Base-by-base conservation (phyloP, 2,113 vertebrate genomes). In the Crocuta crocuta region DNA sequence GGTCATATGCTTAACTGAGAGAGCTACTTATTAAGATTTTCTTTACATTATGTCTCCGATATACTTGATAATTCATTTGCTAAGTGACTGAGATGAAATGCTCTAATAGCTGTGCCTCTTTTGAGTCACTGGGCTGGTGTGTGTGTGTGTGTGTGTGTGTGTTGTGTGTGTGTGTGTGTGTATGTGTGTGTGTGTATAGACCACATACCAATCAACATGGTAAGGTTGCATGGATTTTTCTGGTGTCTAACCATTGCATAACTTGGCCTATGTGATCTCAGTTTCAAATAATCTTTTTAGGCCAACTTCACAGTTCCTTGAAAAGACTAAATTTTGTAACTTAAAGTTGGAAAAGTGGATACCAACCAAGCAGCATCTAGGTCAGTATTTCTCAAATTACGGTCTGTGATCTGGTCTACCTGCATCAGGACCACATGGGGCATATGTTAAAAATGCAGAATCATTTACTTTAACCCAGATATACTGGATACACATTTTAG, bases 311-410 rank as follows among this genome's bases (percentile, higher is more conserved):
- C 23, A 35, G 5, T 81, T 74, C 76, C 21, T 94, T 78, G 26
- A 16, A 92, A 95, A 87, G 68, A 48, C 16, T 82, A 76, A 33
- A 78, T 86, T 94, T 88, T 86, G 23, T 76, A 80, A 88, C 7
- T 85, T 55, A 33, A 88, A 80, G 17, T 81, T 95, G 13, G 21
- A 43, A 95, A 71, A 68, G 31, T 12, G 45, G 5, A 53, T 53
- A 17, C 7, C 23, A 94, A 43, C 3, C 12, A 55, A 85, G 10
- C 1, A 55, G 6, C 19, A n/a, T 26, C 48, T 63, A 50, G 63
- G 84, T 5, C 1, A 45, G 26, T 61, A 35, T 24, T 81, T 89
- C 28, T 45, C 31, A 88, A 58, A 86, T 76, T 89, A 21, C 23
- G 19, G 6, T 73, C 65, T 76, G 24, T 88, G 31, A 0, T 66